Percentiles rank a stretch among this genome's conserved stretches.
Conservation (phyloP, 37 sponge, comb jelly and placozoan species). For the Aplysina aerophoba region DNA sequence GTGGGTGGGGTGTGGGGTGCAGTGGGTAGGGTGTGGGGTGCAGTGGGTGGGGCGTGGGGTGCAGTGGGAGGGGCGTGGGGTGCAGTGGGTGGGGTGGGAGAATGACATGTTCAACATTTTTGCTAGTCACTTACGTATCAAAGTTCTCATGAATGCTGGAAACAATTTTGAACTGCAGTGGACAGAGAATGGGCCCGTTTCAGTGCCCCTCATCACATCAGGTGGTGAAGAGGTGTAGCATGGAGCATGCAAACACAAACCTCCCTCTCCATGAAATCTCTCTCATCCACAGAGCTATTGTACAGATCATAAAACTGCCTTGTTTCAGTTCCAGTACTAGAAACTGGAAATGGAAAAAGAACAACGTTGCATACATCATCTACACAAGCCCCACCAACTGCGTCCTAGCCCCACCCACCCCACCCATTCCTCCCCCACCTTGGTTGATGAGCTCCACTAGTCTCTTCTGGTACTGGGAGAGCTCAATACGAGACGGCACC, state of each 20-base stretch:
- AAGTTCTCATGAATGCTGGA: conserved; percentile 94
- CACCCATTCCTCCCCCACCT: conserved; percentile 38
- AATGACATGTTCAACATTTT: not conserved
- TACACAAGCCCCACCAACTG: not conserved
- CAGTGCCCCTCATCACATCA: no score
- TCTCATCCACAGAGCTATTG: conserved; percentile 95
- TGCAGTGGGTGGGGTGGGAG: not conserved
- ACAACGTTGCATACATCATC: not conserved
- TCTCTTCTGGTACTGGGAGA: conserved; percentile 93
- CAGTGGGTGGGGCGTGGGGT: no score
- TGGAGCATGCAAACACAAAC: conserved; percentile 11
- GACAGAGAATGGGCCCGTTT: not conserved
- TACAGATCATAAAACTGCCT: conserved; percentile 95
- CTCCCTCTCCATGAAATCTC: conserved; percentile 91
- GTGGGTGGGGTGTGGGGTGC: no score
- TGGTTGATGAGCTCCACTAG: conserved; percentile 87
- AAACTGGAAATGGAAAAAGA: conserved; percentile 43
- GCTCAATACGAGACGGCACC: conserved; percentile 90
- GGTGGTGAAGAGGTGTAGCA: no score
- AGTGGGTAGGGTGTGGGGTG: no score
- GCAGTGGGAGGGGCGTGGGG: no score
- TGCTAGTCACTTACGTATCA: conserved; percentile 76
- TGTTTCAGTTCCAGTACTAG: conserved; percentile 89
- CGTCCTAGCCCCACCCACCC: not conserved
- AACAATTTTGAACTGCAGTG: conserved; percentile 67